phyloP scores from a whole-genome alignment of 2,113 vertebrate genomes.

The Tachycineta bicolor region DNA sequence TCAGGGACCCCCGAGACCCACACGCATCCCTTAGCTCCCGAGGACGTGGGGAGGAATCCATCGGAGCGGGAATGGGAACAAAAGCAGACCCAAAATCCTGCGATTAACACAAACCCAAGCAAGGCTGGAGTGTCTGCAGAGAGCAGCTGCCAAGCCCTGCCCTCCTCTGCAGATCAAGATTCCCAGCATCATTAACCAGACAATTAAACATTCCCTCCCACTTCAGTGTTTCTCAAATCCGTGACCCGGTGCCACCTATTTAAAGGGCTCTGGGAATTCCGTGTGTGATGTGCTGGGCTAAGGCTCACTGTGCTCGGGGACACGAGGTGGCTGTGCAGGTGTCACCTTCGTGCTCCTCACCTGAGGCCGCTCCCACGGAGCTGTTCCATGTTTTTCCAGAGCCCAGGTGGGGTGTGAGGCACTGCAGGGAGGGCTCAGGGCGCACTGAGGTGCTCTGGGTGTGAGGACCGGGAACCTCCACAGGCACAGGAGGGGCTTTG shows the following conservation, averaged over 20 bases:
- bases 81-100: not conserved
- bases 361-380: accelerated
- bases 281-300: not conserved
- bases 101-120: not conserved
- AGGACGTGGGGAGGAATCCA: not conserved
- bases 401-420: no score
- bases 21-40: not conserved
- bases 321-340: not conserved
- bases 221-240: not conserved
- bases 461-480: accelerated
- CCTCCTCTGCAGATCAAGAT: not conserved
- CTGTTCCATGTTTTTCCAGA: not conserved
- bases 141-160: not conserved
- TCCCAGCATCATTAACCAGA: not conserved
- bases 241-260: not conserved
- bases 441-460: not conserved
- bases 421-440: not conserved
- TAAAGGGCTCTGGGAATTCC: not conserved
- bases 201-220: not conserved
- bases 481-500: not conserved
- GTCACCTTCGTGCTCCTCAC: not conserved
- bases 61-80: not conserved
- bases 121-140: not conserved
- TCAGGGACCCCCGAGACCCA: no score
- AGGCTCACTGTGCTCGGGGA: not conserved